Base-by-base conservation (phyloP, 2,888 invertebrate genomes). In the Augochlorella aurata region DNA sequence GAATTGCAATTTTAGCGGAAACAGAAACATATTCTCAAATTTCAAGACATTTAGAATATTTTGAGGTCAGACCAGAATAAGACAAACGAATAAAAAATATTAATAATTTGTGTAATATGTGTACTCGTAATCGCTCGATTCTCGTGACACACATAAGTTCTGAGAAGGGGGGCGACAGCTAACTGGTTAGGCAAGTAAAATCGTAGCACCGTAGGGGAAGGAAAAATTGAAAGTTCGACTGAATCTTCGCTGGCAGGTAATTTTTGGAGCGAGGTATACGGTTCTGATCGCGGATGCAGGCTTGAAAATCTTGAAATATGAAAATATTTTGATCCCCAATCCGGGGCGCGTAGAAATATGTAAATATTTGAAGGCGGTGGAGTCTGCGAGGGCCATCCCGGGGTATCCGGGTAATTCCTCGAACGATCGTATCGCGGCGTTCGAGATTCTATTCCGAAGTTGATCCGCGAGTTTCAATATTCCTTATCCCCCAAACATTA, bases 381-480 rank as follows among this genome's bases (percentile, higher is more conserved):
- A 9, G 49, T 44, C 24, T 63, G 9, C 38, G 4, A 63, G n/a
- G 63, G 63, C 44, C 44, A 16, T 29, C 18, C 7, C 50, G 18
- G 50, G 29, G 44, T 50, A 9, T 45, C 7, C 69, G 24, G 10
- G 65, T 71, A 70, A 65, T 71, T 38, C 52, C 54, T 18, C 54
- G n/a, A 74, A 63, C 63, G 61, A 73, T 80, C 47, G 50, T 44
- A 10, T 47, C 12, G 18, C 29, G 16, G 65, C 49, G 63, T 68
- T 50, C 8, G 50, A 61, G 45, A 81, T 76, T 54, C 76, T 45
- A 68, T 77, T 74, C 67, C 29, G 29, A 81, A 77, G 63, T 82
- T 77, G 54, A 77, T 71, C 61, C 70, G 44, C 12, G 66, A 81
- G 74, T 77, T 77, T 71, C 81, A 69, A 81, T 81, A 81, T 77